Evolutionary conservation across 1,140 invertebrate species (phyloP), one percentile per base, ranked within the genome.

Genomic region (Phymastichus coffea): DNA sequence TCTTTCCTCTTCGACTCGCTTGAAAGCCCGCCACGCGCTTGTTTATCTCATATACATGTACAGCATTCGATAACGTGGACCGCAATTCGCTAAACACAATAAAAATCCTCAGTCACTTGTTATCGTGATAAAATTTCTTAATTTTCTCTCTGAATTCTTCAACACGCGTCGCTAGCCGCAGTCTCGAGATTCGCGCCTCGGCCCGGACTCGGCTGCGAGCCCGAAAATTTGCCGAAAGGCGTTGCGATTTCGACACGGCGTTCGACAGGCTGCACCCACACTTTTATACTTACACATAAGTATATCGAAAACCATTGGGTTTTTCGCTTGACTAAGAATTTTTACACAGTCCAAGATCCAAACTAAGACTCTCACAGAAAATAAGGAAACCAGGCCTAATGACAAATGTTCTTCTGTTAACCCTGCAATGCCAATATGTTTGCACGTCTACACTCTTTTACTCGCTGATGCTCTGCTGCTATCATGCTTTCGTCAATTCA

Each of bases 21-120:
- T 25, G 64, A n/a, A n/a, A 63, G 60, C 59, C 63, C 58, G 56
- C 67, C 54, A 61, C 58, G 47, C 64, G 58, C 63, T 51, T 52
- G 22, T 57, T 57, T 59, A 38, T 52, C 22, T 41, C 44, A 37
- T 52, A 53, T 52, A 46, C 19, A 59, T 59, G 17, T 30, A 40
- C 10, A 26, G 33, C 19, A 17, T 4, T 20, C 8, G 8, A 19
- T 44, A 9, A 44, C n/a, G 52, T n/a, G n/a, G n/a, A n/a, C n/a
- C n/a, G n/a, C n/a, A n/a, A n/a, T n/a, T n/a, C n/a, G 15, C 33
- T 17, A 43, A 54, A 44, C n/a, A 33, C 26, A 19, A 4, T 23
- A 25, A 43, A 54, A 23, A 33, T 43, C 17, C 10, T 19, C 12
- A 14, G 7, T n/a, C n/a, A n/a, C n/a, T n/a, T n/a, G n/a, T n/a